Conservation (phyloP, 2,888 invertebrate genomes). For the Caenorhabditis doughertyi region DNA sequence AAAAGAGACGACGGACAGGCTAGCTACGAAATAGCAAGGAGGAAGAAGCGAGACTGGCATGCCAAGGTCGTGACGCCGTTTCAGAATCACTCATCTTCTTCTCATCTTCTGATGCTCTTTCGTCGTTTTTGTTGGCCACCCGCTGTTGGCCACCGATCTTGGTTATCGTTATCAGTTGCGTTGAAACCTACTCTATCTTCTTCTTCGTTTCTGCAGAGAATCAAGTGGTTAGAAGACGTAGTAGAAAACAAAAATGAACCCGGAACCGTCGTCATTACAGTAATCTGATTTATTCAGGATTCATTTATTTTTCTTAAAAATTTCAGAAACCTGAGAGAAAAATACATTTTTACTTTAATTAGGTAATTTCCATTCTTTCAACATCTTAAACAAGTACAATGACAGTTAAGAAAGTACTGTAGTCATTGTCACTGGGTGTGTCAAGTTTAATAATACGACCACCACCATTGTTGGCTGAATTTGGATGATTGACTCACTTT, state of each 20-base stretch:
- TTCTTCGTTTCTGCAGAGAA: conserved; percentile 9
- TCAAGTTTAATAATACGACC: conserved; percentile 47
- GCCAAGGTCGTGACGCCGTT: conserved; percentile 60
- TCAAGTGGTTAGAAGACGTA: not conserved
- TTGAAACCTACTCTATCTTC: conserved; percentile 42
- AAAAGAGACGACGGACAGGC: conserved; percentile 51
- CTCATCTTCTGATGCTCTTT: conserved; percentile 54
- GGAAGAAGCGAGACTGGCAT: conserved; percentile 59
- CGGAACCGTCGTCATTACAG: conserved; percentile 7
- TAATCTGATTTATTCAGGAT: too few species aligned
- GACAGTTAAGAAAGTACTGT: conserved; percentile 44
- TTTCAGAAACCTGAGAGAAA: conserved; percentile 9
- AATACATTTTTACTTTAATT: not conserved
- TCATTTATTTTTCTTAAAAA: not conserved
- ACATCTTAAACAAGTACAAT: conserved; percentile 25
- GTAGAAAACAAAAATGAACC: conserved; percentile 30
- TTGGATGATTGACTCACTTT: conserved; percentile 51
- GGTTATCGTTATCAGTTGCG: conserved; percentile 39
- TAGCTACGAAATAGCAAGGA: conserved; percentile 53
- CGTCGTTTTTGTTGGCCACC: conserved; percentile 56
- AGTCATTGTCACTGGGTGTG: conserved; percentile 18
- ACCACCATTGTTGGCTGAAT: conserved; percentile 39
- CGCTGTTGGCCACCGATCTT: conserved; percentile 29
- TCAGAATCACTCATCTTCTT: conserved; percentile 39
- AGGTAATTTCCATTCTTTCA: not conserved